Conservation (phyloP, 2,113 vertebrate species). For the Oxyruncus cristatus region DNA sequence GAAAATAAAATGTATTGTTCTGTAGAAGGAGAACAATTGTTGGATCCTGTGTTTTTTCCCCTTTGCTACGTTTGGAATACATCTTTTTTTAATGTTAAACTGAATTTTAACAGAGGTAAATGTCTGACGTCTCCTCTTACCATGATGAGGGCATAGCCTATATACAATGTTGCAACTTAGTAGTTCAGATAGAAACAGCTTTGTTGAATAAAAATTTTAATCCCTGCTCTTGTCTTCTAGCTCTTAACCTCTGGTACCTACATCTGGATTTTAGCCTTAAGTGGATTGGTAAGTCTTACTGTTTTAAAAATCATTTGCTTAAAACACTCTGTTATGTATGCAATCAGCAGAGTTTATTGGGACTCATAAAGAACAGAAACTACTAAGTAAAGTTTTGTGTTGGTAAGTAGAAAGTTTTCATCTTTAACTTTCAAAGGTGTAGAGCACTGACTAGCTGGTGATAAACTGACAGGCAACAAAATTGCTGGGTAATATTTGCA, state of each 20-base stretch:
- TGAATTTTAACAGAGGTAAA: neutral
- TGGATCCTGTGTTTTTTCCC: conserved; percentile 18
- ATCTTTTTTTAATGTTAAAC: neutral
- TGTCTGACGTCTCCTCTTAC: neutral
- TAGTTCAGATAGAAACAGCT: neutral
- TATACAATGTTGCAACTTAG: neutral
- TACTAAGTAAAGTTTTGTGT: neutral
- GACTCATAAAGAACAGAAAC: neutral
- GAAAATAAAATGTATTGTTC: conserved; percentile 53
- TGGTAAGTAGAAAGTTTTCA: neutral
- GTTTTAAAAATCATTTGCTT: neutral
- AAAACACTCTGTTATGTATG: neutral
- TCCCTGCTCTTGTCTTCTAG: conserved; percentile 74
- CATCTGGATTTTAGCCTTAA: conserved; percentile 94
- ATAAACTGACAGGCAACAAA: neutral
- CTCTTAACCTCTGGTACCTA: conserved; percentile 91
- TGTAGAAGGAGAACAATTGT: neutral
- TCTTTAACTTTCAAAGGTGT: neutral
- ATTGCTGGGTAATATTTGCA: neutral
- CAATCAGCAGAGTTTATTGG: neutral
- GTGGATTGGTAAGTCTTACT: conserved; percentile 90
- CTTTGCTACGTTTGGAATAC: neutral
- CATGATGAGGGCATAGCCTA: neutral
- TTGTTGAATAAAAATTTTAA: neutral
- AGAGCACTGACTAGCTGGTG: neutral